These are phyloP conservation scores for Onychostruthus taczanowskii DNA, from an alignment of 2,113 vertebrate species.

Conservation along the genomic window DNA sequence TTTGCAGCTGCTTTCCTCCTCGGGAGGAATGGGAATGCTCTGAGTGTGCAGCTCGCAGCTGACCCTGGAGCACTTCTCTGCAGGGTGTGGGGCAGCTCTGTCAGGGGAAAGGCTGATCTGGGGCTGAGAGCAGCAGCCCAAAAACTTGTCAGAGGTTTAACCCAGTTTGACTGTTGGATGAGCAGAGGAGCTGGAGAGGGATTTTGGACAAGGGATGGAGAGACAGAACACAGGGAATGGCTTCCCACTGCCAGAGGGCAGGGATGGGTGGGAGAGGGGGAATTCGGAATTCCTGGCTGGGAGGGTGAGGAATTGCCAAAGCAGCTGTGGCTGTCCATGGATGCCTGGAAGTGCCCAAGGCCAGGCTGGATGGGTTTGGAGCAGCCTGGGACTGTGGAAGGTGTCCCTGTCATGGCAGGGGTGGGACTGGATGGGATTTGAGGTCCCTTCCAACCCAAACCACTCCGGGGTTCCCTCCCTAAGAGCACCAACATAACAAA, in stretches of 20 bases:
- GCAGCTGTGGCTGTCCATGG: neutral
- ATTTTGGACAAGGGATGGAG: neutral
- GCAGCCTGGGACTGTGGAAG: neutral
- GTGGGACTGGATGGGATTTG: rapidly evolving
- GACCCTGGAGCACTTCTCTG: neutral
- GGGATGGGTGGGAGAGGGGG: neutral
- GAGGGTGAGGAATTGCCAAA: neutral
- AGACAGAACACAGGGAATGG: neutral
- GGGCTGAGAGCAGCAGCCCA: neutral
- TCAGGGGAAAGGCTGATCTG: neutral
- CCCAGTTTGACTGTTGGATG: neutral
- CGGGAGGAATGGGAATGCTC: neutral
- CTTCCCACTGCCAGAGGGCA: neutral
- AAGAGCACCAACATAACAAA: neutral
- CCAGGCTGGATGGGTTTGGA: neutral
- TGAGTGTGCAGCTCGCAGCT: neutral
- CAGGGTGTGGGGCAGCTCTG: neutral
- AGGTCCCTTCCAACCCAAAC: neutral
- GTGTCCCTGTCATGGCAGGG: neutral
- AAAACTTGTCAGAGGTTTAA: neutral
- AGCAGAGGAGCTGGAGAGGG: neutral
- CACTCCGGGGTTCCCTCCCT: rapidly evolving
- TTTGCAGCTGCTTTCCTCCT: neutral
- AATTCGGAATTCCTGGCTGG: neutral
- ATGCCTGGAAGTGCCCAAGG: neutral